Conservation (phyloP, 2,113 vertebrate species). For the Falcunculus frontatus region DNA sequence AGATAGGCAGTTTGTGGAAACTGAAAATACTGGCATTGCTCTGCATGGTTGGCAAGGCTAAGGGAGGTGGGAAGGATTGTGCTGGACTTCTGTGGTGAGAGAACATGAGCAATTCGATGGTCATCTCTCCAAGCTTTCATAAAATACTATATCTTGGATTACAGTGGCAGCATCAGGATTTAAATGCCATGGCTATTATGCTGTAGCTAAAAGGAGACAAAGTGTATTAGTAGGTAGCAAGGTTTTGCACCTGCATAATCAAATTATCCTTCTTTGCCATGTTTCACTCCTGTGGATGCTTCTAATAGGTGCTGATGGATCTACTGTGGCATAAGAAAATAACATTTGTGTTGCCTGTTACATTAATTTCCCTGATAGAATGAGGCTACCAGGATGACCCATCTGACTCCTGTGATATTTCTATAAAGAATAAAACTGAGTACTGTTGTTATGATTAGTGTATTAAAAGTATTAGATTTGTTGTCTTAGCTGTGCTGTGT, state of each 20-base stretch:
- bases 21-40: neutral
- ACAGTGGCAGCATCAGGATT: neutral
- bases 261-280: neutral
- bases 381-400: neutral
- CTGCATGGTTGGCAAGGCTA: neutral
- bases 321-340: neutral
- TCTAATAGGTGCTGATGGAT: neutral
- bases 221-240: neutral
- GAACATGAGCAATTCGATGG: neutral
- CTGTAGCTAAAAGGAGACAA: neutral
- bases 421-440: neutral
- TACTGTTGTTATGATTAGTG: neutral
- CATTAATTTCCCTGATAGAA: conserved; percentile 11
- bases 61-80: neutral
- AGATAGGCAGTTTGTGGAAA: neutral
- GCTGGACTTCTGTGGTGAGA: neutral
- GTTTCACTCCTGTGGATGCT: neutral
- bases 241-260: neutral
- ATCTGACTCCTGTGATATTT: neutral
- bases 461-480: conserved; percentile 36
- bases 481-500: conserved; percentile 37
- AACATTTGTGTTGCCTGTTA: neutral
- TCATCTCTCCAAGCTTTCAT: neutral
- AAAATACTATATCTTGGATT: neutral
- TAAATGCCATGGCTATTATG: neutral